phyloP scores from a whole-genome alignment of 2,113 vertebrate species.

The Caracal caracal region DNA sequence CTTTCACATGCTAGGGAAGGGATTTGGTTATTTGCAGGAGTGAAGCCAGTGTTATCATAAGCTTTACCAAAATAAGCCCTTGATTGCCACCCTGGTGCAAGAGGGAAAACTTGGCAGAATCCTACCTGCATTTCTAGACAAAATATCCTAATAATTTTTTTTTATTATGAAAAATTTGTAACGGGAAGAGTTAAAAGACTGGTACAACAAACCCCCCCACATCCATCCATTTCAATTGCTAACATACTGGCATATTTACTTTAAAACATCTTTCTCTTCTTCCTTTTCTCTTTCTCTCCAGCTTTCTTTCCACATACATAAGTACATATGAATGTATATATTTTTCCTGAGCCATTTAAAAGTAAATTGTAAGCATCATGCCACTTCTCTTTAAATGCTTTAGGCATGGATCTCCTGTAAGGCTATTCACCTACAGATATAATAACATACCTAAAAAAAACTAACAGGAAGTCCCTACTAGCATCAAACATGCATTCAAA shows the following conservation, averaged over 20 bases:
- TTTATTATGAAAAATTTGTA: neutral
- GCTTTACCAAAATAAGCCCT: neutral
- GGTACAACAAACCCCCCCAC: neutral
- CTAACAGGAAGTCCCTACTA: neutral
- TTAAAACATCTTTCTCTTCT: neutral
- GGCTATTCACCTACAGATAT: neutral
- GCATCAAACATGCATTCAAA: neutral
- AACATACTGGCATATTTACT: neutral
- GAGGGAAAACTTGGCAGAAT: neutral
- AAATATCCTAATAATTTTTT: neutral
- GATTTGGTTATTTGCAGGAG: neutral
- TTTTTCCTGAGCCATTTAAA: neutral
- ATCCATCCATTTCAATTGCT: neutral
- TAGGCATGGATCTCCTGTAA: neutral
- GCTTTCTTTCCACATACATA: neutral
- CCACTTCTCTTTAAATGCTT: neutral
- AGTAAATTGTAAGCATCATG: neutral
- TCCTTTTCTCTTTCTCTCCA: neutral
- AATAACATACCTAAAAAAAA: neutral
- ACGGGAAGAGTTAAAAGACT: neutral
- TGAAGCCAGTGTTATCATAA: accelerated
- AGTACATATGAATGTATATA: neutral
- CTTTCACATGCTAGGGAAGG: neutral
- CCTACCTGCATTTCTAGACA: neutral
- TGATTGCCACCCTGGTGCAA: neutral